phyloP scores from a whole-genome alignment of 2,888 invertebrate species.

The Andricus curvator region DNA sequence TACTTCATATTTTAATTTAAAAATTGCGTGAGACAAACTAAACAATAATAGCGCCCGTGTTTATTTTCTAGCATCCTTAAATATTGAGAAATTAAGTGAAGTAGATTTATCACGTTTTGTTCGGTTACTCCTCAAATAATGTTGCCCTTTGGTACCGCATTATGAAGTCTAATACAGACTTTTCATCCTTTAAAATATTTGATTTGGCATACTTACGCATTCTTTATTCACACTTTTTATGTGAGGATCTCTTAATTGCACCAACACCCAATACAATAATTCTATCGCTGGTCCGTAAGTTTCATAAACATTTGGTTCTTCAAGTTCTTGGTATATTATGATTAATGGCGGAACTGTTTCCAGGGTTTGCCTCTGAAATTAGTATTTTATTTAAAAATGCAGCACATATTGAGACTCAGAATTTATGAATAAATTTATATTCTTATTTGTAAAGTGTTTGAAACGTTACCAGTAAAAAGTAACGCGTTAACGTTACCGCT shows the following conservation, averaged over 20 bases:
- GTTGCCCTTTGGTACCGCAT: too few relatives aligned
- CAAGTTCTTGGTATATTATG: slow-evolving; percentile 79
- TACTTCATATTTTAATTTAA: too few relatives aligned
- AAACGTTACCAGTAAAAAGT: too few relatives aligned
- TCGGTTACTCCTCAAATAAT: too few relatives aligned
- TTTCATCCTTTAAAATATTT: neutral
- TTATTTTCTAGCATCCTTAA: too few relatives aligned
- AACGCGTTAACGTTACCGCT: too few relatives aligned
- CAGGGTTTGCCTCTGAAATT: slow-evolving; percentile 80
- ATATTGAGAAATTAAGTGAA: too few relatives aligned
- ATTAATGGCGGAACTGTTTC: slow-evolving; percentile 81
- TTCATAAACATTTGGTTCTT: slow-evolving; percentile 73
- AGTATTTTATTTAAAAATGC: slow-evolving; percentile 18
- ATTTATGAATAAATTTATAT: slow-evolving; percentile 23
- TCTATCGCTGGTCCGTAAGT: slow-evolving; percentile 81
- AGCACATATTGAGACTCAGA: neutral
- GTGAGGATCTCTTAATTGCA: slow-evolving; percentile 82
- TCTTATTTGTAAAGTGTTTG: neutral
- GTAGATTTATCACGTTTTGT: too few relatives aligned
- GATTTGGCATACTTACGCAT: slow-evolving; percentile 76
- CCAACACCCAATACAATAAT: slow-evolving; percentile 84
- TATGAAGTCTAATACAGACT: too few relatives aligned
- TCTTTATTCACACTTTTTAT: slow-evolving; percentile 81
- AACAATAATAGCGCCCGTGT: too few relatives aligned
- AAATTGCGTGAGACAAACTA: too few relatives aligned